phyloP scores from a whole-genome alignment of 2,888 invertebrate species.

The Spisula subtruncata region DNA sequence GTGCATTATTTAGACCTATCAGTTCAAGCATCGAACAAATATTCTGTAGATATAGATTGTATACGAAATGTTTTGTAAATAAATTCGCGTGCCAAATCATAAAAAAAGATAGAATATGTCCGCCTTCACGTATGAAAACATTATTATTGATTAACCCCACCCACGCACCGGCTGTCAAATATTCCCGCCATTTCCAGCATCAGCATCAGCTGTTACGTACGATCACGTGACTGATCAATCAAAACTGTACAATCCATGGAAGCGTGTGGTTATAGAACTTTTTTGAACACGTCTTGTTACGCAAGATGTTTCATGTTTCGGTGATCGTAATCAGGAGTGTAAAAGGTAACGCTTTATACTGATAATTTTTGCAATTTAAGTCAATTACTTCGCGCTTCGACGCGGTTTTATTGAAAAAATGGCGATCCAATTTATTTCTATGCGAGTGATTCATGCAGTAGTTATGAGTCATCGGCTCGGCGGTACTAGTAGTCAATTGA shows the following conservation, averaged over 20 bases:
- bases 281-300: not conserved
- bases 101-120: not conserved
- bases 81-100: not conserved
- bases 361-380: not conserved
- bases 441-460: not conserved
- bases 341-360: not conserved
- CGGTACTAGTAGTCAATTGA: not conserved
- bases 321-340: not conserved
- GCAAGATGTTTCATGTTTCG: constrained; percentile 16
- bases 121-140: not conserved
- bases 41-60: no score
- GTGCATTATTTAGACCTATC: no score
- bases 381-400: not conserved
- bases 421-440: constrained; percentile 7
- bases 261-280: not conserved
- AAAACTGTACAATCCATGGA: constrained; percentile 2
- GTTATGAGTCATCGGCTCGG: not conserved
- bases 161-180: constrained; percentile 42
- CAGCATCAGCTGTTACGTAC: constrained; percentile 57
- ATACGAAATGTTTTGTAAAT: no score
- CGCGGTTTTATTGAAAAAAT: not conserved
- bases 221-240: constrained; percentile 59
- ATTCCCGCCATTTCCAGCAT: constrained; percentile 43
- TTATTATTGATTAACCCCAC: not conserved
- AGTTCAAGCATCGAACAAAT: no score